These are phyloP conservation scores for Philereme transversata DNA, from an alignment of 2,888 invertebrate species.

Conservation along the genomic window DNA sequence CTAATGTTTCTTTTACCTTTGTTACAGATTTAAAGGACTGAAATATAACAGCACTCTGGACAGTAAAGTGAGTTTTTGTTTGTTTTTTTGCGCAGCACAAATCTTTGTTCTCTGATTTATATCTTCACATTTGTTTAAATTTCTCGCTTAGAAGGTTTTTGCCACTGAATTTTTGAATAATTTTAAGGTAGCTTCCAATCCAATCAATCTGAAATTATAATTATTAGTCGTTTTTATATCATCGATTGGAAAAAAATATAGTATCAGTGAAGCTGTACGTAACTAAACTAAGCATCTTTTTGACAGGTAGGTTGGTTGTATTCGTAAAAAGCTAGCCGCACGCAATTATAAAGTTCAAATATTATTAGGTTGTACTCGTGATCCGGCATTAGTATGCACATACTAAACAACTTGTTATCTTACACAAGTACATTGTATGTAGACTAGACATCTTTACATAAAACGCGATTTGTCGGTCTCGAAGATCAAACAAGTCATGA, in stretches of 20 bases:
- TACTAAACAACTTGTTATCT: slow-evolving; percentile 20
- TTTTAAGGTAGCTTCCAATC: not conserved
- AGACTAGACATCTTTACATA: slow-evolving; percentile 13
- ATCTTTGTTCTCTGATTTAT: not conserved
- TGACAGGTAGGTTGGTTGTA: too few relatives aligned
- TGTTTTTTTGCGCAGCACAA: not conserved
- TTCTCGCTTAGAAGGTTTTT: slow-evolving; percentile 2
- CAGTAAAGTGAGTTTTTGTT: slow-evolving; percentile 49
- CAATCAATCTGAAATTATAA: too few relatives aligned
- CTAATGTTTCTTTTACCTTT: slow-evolving; percentile 35
- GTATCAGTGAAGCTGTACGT: too few relatives aligned
- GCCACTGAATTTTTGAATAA: not conserved
- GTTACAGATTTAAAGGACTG: slow-evolving; percentile 49
- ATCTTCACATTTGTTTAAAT: not conserved
- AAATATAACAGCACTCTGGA: slow-evolving; percentile 41
- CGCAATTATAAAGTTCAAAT: slow-evolving; percentile 21
- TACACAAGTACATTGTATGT: slow-evolving; percentile 15
- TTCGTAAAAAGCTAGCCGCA: slow-evolving; percentile 1
- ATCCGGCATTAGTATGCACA: slow-evolving; percentile 23
- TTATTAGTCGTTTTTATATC: too few relatives aligned
- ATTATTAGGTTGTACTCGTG: slow-evolving; percentile 16
- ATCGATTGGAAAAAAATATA: too few relatives aligned
- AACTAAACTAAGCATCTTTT: too few relatives aligned
- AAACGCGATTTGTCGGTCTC: slow-evolving; percentile 30
- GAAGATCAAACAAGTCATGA: slow-evolving; percentile 27